Conservation (phyloP, 35 echinoderm and acorn worm species). For the Heliocidaris erythrogramma region DNA sequence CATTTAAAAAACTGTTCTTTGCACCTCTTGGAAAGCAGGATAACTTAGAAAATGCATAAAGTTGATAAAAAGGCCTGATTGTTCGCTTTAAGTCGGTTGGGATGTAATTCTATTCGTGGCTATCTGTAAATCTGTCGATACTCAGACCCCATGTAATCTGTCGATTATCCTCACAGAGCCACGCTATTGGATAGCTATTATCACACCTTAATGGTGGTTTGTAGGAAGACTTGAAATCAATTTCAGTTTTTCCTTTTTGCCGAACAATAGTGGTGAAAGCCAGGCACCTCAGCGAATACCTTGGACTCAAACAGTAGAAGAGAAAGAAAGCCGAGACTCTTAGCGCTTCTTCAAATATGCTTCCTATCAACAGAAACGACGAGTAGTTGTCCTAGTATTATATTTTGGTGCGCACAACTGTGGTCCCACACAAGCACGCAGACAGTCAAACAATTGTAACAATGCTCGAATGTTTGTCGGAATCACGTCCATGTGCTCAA, state of each 20-base stretch:
- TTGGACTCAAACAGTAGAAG: background rate
- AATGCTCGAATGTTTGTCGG: background rate
- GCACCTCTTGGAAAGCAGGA: background rate
- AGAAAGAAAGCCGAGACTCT: background rate
- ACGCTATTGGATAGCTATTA: background rate
- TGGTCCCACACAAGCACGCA: background rate
- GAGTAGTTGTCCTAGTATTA: background rate
- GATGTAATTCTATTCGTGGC: background rate
- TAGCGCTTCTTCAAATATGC: background rate
- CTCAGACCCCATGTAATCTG: background rate
- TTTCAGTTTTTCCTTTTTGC: background rate
- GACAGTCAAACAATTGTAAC: background rate
- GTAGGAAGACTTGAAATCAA: background rate
- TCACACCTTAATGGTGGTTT: background rate
- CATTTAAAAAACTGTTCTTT: background rate
- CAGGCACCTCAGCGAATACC: background rate
- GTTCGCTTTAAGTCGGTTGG: background rate
- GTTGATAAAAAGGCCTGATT: background rate
- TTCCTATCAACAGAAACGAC: background rate
- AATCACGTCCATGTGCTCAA: background rate
- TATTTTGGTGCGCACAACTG: background rate
- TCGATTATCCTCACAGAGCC: background rate
- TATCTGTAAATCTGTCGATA: background rate
- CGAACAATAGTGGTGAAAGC: background rate
- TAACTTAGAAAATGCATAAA: background rate